Percentiles rank a stretch among this genome's conserved stretches.
Conservation (phyloP, 2,113 vertebrate species). For the Eudyptes chrysolophus region DNA sequence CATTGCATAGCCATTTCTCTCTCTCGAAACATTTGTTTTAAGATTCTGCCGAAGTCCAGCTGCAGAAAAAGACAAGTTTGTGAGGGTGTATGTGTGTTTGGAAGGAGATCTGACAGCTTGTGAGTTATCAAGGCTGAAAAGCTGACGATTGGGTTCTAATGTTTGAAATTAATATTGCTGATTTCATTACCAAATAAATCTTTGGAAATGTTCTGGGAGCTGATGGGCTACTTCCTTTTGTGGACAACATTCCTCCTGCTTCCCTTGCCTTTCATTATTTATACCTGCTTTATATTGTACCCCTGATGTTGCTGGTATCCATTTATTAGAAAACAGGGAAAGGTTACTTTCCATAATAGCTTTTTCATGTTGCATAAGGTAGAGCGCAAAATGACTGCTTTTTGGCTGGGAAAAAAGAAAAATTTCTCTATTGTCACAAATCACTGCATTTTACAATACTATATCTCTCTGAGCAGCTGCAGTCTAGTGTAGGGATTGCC, state of each 20-base stretch:
- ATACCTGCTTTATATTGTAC: neutral
- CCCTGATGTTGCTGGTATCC: neutral
- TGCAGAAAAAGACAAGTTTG: neutral
- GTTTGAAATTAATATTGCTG: neutral
- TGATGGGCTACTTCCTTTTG: neutral
- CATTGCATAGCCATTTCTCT: neutral
- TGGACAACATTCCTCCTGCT: neutral
- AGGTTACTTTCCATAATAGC: neutral
- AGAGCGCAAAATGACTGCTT: neutral
- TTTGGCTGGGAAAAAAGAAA: neutral
- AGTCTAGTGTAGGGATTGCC: neutral
- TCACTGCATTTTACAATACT: neutral
- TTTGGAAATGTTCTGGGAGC: neutral
- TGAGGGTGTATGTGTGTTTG: neutral
- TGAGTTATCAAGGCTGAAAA: neutral
- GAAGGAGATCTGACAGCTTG: neutral
- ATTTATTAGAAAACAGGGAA: conserved; percentile 3
- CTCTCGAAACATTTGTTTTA: neutral
- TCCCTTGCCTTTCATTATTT: conserved; percentile 8
- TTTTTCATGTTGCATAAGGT: neutral
- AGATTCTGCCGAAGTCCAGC: neutral
- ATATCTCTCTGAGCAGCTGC: neutral
- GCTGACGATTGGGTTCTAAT: neutral
- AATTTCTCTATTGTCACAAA: neutral
- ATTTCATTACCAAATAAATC: conserved; percentile 18